Evolutionary conservation across 1,140 invertebrate genomes (phyloP).

Genomic region (Macrosteles quadrilineatus): DNA sequence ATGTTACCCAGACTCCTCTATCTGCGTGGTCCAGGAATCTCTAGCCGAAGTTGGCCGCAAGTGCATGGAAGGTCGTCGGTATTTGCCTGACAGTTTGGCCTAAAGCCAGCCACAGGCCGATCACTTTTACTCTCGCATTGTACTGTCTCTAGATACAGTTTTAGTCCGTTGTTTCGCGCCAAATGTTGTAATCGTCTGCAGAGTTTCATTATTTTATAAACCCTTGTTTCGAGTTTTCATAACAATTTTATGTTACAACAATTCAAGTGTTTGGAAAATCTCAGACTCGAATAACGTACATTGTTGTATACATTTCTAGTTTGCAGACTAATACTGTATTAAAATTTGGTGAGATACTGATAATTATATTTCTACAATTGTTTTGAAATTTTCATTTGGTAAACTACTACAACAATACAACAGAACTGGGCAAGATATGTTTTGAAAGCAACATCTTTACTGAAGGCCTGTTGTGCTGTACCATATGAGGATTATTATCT

Average conservation of each 20-base stretch:
- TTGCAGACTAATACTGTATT: background rate
- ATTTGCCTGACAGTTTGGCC: conserved; percentile 2
- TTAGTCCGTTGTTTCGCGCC: background rate
- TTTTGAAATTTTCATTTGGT: too few relatives aligned
- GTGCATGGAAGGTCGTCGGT: conserved; percentile 5
- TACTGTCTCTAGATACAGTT: background rate
- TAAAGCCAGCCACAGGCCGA: background rate
- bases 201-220: background rate
- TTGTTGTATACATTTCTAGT: background rate
- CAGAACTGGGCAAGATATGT: too few relatives aligned
- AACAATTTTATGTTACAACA: too few relatives aligned
- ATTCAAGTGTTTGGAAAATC: too few relatives aligned
- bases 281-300: background rate
- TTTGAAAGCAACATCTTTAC: too few relatives aligned
- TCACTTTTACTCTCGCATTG: conserved; percentile 6
- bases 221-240: too few relatives aligned
- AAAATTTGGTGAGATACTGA: background rate
- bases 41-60: background rate
- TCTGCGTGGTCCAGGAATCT: too few relatives aligned
- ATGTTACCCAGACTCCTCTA: too few relatives aligned
- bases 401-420: too few relatives aligned
- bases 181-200: background rate
- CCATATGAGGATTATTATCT: too few relatives aligned
- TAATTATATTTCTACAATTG: background rate
- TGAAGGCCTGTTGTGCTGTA: too few relatives aligned